Conservation (phyloP, 2,888 invertebrate species). For the Xylota sylvarum region DNA sequence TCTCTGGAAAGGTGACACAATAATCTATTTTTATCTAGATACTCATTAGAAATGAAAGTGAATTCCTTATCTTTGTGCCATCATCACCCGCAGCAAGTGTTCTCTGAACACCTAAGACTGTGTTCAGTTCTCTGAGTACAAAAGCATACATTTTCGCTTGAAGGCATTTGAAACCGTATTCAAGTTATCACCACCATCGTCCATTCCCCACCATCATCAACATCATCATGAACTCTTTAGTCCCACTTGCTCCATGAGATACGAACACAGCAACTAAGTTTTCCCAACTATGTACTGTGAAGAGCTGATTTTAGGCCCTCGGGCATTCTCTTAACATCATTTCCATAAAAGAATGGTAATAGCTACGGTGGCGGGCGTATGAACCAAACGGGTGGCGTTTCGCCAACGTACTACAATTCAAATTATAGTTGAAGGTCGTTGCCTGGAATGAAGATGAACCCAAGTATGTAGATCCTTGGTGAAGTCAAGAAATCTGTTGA, state of each 20-base stretch:
- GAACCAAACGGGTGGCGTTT: constrained; percentile 6
- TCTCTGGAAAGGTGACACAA: constrained; percentile 30
- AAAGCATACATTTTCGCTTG: constrained; percentile 51
- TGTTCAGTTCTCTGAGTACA: constrained; percentile 57
- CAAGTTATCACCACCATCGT: constrained; percentile 38
- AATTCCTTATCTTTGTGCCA: constrained; percentile 67
- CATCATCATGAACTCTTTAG: constrained; percentile 42
- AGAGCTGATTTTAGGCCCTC: constrained; percentile 27
- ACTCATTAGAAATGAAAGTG: constrained; percentile 69
- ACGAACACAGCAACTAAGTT: constrained; percentile 10
- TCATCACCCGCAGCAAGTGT: constrained; percentile 44
- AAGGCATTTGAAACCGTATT: constrained; percentile 57
- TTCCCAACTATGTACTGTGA: constrained; percentile 4
- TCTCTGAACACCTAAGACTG: constrained; percentile 51
- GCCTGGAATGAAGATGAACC: constrained; percentile 34
- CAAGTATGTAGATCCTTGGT: constrained; percentile 24
- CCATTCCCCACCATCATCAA: neutral
- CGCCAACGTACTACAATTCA: constrained; percentile 63
- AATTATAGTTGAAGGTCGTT: constrained; percentile 67
- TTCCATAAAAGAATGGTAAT: constrained; percentile 31
- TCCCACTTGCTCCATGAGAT: constrained; percentile 41
- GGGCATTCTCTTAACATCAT: constrained; percentile 32
- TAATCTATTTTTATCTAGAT: constrained; percentile 60
- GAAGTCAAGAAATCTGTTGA: constrained; percentile 64
- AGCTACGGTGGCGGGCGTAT: neutral